Evolutionary conservation across 2,888 invertebrate genomes (phyloP), one percentile per base, ranked within the genome.

Genomic region (Aleiodes alternator): DNA sequence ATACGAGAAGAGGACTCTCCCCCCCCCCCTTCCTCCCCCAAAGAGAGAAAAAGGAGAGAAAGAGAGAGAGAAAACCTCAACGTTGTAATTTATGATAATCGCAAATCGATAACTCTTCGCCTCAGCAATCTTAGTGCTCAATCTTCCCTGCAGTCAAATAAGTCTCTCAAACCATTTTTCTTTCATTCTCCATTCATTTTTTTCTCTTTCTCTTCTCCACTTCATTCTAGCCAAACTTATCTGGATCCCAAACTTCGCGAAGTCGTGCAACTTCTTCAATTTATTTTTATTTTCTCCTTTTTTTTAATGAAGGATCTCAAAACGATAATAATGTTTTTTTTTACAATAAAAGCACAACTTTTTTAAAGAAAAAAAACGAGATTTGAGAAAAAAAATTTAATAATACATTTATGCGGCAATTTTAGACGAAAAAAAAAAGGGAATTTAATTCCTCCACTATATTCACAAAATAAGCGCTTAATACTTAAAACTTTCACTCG

Each of bases 81-180:
- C 78, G 79, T 74, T 79, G 82, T 84, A 84, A 85, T 85, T 85
- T 85, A 85, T 84, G 82, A 85, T 84, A 84, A 86, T 84, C 83
- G 79, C 83, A 78, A 84, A 84, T 85, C 84, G 83, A 84, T 85
- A 83, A 82, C 82, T 84, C 82, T 76, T 75, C 75, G 70, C 70
- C 48, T 69, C 55, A 57, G 59, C 68, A 78, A 81, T 82, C 81
- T 81, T 38, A 72, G 75, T 75, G 72, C 78, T 81, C 79, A 76
- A 83, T 83, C 82, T 82, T 82, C 55, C 48, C 64, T 78, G 76
- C 79, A 79, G 80, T 82, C 82, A 82, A 82, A 81, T 81, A 66
- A 55, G 69, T 78, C 72, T 72, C 76, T 73, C 29, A 43, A 53
- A 23, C 12, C 12, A 11, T 56, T 55, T 59, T 50, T 38, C 51